Evolutionary conservation across 2,888 invertebrate genomes (phyloP), one percentile per base, ranked within the genome.

Genomic region (Lottia scabra): DNA sequence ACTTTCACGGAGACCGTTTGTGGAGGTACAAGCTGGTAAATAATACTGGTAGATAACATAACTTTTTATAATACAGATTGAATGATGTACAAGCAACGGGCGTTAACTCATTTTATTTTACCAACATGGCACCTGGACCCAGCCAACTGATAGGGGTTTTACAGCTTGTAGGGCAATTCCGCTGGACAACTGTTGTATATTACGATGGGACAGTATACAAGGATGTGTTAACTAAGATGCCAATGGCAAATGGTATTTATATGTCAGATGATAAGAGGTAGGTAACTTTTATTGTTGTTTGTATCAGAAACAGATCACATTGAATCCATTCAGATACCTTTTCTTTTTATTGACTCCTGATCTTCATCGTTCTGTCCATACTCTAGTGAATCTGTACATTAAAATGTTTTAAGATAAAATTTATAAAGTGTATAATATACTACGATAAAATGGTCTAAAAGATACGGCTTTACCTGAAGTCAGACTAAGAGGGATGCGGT

Each of bases 71-170:
- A 72, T 65, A 63, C 65, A 75, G 74, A n/a, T 48, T 78, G 23
- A 75, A 76, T 48, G 75, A 74, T 70, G 73, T 78, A 8, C 74
- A 70, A 30, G 75, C 76, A n/a, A 73, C 75, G 13, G 75, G 78
- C 12, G 70, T 69, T 26, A 70, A 78, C 64, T 74, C 74, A 30
- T 78, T 77, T 67, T 78, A 78, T 73, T 75, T 74, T 43, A 74
- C 71, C 19, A 75, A 78, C 65, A 77, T 23, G 63, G 38, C 65
- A 44, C 67, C 71, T 10, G 73, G 64, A 38, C 19, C 13, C 2
- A 64, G 3, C 16, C 27, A 6, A 0, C 0, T 26, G 4, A 12
- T 64, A 15, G 44, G 13, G 1, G 2, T 63, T 6, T 13, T 76
- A 16, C 73, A 75, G 46, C 46, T 15, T 3, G 1, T 75, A 0